Evolutionary conservation across 1,140 invertebrate genomes (phyloP).

Genomic region (Papilio xuthus): DNA sequence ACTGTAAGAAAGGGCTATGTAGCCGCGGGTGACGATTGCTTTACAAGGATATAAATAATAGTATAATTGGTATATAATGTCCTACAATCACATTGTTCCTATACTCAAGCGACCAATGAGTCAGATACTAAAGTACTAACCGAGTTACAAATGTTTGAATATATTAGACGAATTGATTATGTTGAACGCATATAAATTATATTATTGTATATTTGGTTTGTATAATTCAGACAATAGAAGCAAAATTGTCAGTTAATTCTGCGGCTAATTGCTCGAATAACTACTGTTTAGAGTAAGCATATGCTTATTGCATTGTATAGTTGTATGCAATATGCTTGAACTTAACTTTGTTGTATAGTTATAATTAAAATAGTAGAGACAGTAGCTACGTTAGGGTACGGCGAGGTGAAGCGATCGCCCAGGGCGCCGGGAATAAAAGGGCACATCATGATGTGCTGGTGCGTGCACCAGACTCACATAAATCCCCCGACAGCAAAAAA

Average conservation of each 20-base stretch:
- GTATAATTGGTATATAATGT: slow-evolving; percentile 25
- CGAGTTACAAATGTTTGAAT: slow-evolving; percentile 32
- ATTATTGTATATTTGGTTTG: slow-evolving; percentile 8
- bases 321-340: too few relatives aligned
- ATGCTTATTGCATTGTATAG: too few relatives aligned
- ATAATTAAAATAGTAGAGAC: too few relatives aligned
- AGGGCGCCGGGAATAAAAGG: too few relatives aligned
- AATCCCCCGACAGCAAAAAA: too few relatives aligned
- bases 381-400: too few relatives aligned
- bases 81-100: slow-evolving; percentile 19
- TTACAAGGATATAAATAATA: slow-evolving; percentile 19
- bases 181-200: slow-evolving; percentile 6
- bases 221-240: background rate
- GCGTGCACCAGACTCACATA: too few relatives aligned
- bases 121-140: slow-evolving; percentile 10
- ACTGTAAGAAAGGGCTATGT: too few relatives aligned
- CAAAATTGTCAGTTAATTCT: background rate
- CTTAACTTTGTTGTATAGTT: too few relatives aligned
- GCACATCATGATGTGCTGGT: too few relatives aligned
- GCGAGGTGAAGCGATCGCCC: too few relatives aligned
- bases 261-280: background rate
- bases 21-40: slow-evolving; percentile 9
- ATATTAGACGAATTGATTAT: slow-evolving; percentile 32
- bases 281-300: background rate
- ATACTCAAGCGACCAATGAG: slow-evolving; percentile 7